Base-by-base conservation (phyloP, 2,888 invertebrate genomes). In the Himalopsyche kuldschensis region DNA sequence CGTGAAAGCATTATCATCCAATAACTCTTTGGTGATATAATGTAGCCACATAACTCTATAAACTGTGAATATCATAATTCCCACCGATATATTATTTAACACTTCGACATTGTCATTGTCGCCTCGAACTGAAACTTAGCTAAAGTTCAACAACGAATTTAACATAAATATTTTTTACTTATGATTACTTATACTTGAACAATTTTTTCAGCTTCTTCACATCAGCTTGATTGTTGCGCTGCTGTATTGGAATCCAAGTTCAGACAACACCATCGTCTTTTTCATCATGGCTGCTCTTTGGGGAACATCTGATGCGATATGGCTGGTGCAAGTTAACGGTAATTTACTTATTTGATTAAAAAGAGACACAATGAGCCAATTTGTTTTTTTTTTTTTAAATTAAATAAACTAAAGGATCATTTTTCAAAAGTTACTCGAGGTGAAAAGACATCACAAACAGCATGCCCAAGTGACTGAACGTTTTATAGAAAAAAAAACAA, bases 321-420 rank as follows among this genome's bases (percentile, higher is more conserved):
- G 97, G 97, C 93, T 97, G 85, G 97, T 98, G 2, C 97, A 97
- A 90, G 95, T 98, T 76, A 97, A 97, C 88, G 96, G 98, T 97
- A 89, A 92, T 93, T 78, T 79, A 55, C 69, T 75, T 47, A 11
- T 55, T 20, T 24, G 6, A 24, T 24, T 24, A 3, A 20, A 15
- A 11, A 41, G 41, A 1, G 2, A 1, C 3, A 15, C 41, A 1
- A 15, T 15, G 11, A 15, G 41, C 15, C 41, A 41, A 41, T 32
- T 32, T 4, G 32, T 6, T 32, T 32, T 6, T n/a, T n/a, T n/a
- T n/a, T n/a, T n/a, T n/a, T n/a, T n/a, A n/a, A n/a, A n/a, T n/a
- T n/a, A n/a, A n/a, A n/a, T n/a, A n/a, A n/a, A n/a, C n/a, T n/a
- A n/a, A n/a, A n/a, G n/a, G n/a, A n/a, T n/a, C n/a, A n/a, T n/a